phyloP scores from a whole-genome alignment of 2,797 vertebrate genomes.

The Myotis myotis region DNA sequence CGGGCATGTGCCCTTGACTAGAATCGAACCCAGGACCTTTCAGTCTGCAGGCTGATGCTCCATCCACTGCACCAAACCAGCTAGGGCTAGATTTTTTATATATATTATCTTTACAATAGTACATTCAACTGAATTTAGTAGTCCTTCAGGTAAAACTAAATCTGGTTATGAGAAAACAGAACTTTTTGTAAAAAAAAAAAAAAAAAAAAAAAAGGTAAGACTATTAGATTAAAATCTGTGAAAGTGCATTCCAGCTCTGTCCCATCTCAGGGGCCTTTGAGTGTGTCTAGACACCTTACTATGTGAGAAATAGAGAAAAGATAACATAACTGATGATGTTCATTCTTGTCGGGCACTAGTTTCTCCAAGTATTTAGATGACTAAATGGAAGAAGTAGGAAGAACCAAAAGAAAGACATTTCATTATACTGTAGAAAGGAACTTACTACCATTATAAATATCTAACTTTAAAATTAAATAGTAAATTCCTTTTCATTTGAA shows the following conservation, averaged over 20 bases:
- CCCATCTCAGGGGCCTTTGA: neutral
- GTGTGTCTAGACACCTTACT: neutral
- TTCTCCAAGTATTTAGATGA: neutral
- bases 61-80: too few species aligned
- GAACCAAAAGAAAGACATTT: neutral
- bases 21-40: too few species aligned
- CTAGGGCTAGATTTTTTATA: too few species aligned
- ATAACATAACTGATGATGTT: neutral
- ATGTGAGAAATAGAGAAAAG: neutral
- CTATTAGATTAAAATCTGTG: neutral
- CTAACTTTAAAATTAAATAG: neutral
- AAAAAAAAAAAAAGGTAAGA: neutral
- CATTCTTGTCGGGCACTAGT: neutral
- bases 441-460: neutral
- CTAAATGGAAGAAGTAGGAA: neutral
- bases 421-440: neutral
- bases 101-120: neutral
- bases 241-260: neutral
- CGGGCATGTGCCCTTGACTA: too few species aligned
- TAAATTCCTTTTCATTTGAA: constrained; percentile 23
- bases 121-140: constrained; percentile 33
- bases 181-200: neutral
- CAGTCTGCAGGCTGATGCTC: too few species aligned
- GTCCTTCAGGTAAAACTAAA: constrained; percentile 36
- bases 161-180: neutral